Conservation (phyloP, 2,888 invertebrate genomes). For the Andrena dorsata region DNA sequence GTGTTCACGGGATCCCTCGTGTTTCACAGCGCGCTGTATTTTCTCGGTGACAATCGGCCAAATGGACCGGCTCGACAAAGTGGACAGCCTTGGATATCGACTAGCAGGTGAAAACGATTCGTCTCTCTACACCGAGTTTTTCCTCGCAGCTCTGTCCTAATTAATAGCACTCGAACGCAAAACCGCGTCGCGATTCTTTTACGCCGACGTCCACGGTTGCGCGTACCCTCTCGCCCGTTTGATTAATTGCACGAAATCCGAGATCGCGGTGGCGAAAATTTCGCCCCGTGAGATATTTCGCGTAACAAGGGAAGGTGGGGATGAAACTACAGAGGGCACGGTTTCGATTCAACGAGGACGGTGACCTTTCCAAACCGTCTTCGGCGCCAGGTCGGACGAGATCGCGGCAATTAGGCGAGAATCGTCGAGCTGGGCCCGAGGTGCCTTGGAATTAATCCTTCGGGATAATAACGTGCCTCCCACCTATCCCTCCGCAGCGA, state of each 20-base stretch:
- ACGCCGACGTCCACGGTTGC: background rate
- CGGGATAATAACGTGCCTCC: slow-evolving; percentile 71
- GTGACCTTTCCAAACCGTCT: slow-evolving; percentile 1
- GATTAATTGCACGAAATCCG: slow-evolving; percentile 9
- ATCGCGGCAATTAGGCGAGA: slow-evolving; percentile 75
- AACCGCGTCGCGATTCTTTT: background rate
- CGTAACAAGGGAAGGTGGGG: background rate
- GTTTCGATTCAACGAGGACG: slow-evolving; percentile 2
- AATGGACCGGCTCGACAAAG: background rate
- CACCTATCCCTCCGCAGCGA: slow-evolving; percentile 57
- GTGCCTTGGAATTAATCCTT: slow-evolving; percentile 74
- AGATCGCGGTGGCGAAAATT: background rate
- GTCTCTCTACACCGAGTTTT: background rate
- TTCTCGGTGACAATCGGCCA: background rate
- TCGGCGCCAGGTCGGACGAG: slow-evolving; percentile 49
- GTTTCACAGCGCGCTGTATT: background rate
- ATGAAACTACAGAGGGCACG: background rate
- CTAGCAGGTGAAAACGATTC: slow-evolving; percentile 13
- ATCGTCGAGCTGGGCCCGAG: slow-evolving; percentile 62
- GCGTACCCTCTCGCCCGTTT: background rate
- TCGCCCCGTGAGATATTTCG: slow-evolving; percentile 3
- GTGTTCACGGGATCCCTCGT: too few relatives aligned
- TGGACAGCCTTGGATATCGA: background rate
- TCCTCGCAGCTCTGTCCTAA: background rate
- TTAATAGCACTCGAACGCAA: slow-evolving; percentile 12